These are phyloP conservation scores for Sphaeridia pumilis DNA, from an alignment of 2,888 invertebrate species.

Conservation along the genomic window DNA sequence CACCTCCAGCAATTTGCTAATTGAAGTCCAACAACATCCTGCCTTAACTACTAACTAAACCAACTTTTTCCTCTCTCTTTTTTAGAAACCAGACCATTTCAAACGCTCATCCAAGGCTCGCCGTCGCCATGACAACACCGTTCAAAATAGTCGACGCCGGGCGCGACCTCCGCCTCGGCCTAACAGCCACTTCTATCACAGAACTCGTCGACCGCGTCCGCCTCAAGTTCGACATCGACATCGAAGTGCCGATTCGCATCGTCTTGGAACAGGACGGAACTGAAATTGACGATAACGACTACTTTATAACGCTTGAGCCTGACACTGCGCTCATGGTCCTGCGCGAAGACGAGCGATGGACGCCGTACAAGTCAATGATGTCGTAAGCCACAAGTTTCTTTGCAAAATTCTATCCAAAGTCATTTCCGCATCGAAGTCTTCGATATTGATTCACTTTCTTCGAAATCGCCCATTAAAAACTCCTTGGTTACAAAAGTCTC, in stretches of 20 bases:
- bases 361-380: conserved; percentile 40
- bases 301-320: conserved; percentile 77
- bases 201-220: conserved; percentile 42
- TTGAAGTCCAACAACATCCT: too few species aligned
- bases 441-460: too few species aligned
- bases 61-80: background rate
- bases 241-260: conserved; percentile 43
- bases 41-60: background rate
- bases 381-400: conserved; percentile 33
- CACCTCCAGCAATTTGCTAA: too few species aligned
- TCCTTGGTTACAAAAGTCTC: too few species aligned
- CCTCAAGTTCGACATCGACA: conserved; percentile 26
- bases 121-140: conserved; percentile 41
- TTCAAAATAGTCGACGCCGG: conserved; percentile 69
- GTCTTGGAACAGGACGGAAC: conserved; percentile 87
- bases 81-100: background rate
- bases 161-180: conserved; percentile 67
- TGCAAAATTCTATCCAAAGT: conserved; percentile 17
- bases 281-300: conserved; percentile 90
- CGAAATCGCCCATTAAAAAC: too few species aligned
- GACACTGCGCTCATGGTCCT: conserved; percentile 73
- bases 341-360: conserved; percentile 64
- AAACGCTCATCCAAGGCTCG: background rate
- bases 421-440: too few species aligned
- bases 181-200: conserved; percentile 65